Percentiles rank a stretch among this genome's conserved stretches.
These are phyloP conservation scores for Enteromius thamalakanensis DNA, from an alignment of 2,797 vertebrate species.

Conservation along the genomic window DNA sequence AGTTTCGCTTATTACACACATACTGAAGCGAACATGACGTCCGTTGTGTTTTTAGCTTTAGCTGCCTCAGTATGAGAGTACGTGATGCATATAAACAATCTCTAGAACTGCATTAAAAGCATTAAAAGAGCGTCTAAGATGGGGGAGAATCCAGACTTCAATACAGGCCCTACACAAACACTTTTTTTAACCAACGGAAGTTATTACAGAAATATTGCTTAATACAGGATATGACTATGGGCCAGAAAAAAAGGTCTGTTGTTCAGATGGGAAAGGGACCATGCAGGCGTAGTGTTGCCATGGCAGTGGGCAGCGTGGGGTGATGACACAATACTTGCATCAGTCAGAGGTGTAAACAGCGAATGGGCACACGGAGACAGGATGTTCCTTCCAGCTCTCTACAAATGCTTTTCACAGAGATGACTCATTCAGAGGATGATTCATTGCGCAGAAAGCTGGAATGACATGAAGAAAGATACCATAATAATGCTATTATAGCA, in stretches of 20 bases:
- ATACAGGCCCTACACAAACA: neutral
- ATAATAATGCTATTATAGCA: constrained; percentile 46
- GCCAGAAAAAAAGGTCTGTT: neutral
- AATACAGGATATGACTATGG: neutral
- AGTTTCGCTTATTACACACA: no score
- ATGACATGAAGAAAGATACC: constrained; percentile 31
- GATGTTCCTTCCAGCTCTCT: constrained; percentile 48
- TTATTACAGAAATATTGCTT: neutral
- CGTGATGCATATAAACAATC: no score
- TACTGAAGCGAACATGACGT: no score
- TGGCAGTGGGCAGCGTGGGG: constrained; percentile 52
- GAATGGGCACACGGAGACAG: constrained; percentile 38
- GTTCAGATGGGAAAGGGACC: constrained; percentile 8
- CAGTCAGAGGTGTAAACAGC: constrained; percentile 57
- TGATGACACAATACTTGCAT: constrained; percentile 64
- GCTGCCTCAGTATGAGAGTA: no score
- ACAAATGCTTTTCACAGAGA: constrained; percentile 37
- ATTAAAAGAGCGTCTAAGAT: neutral
- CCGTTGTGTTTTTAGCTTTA: no score
- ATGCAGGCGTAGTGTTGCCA: constrained; percentile 51
- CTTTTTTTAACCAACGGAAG: neutral
- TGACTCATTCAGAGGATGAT: constrained; percentile 37
- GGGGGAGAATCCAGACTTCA: no score
- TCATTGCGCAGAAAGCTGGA: constrained; percentile 21
- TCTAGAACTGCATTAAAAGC: neutral